Evolutionary conservation across 2,113 vertebrate genomes (phyloP), one percentile per base, ranked within the genome.

Genomic region (Melierax canorus): DNA sequence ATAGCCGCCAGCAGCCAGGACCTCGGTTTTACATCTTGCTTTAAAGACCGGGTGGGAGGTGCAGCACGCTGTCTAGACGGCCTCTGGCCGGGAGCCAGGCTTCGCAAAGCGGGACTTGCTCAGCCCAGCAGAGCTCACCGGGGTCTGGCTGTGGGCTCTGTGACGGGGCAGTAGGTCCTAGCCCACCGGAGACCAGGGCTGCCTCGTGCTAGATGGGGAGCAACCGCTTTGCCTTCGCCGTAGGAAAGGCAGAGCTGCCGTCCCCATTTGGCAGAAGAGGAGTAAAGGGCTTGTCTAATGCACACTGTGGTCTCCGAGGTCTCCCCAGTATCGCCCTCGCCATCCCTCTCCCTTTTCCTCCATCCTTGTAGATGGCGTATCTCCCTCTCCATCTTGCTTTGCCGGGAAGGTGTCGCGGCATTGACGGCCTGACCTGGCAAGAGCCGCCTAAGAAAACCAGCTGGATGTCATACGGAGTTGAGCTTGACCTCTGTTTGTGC

Each of bases 31-130:
- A 78, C 72, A 34, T 87, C 82, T 59, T 19, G 77, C 78, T 90
- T 78, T 87, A 68, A 82, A 77, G 91, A 19, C 16, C 1, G 18
- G 73, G 77, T 43, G 78, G 94, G 76, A 87, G 83, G 94, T n/a
- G 62, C 82, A 58, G 76, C 32, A 4, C 4, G 15, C 87, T 38
- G 94, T 93, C 91, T 93, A 95, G 91, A 95, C 78, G 12, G 91
- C 17, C 67, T 12, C 50, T 87, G 94, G 91, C 72, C 6, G 0
- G 9, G 32, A 75, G 87, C 91, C 91, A 79, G 60, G 43, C 63
- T 36, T 43, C 56, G 87, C 3, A 3, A 50, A 38, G 45, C 14
- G 46, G 60, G 66, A 3, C 36, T 38, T 15, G 64, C 45, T 10
- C 51, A 29, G 62, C 55, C 62, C 13, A 29, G 68, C 41, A 10